A percentile compares a stretch with the other conserved stretches of the same genome.
These are phyloP conservation scores for Holothuria leucospilota DNA, from an alignment of 53 echinoderm and acorn worm genomes.

Conservation along the genomic window DNA sequence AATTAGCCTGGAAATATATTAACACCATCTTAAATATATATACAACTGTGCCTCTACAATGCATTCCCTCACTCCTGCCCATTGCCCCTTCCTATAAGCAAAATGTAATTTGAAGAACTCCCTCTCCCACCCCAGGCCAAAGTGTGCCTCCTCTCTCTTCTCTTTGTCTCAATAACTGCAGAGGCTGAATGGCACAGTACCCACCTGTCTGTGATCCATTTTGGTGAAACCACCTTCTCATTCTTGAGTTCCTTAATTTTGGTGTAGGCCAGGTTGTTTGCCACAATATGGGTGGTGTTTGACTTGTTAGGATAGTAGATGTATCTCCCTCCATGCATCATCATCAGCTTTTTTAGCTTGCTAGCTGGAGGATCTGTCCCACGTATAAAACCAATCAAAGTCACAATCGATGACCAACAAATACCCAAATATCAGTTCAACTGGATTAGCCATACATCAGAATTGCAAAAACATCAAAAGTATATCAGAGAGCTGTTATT, in stretches of 20 bases:
- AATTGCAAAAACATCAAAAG: no score
- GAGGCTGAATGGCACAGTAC: neutral
- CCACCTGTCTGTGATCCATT: slow-evolving; percentile 95
- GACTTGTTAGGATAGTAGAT: slow-evolving; percentile 84
- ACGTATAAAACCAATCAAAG: neutral
- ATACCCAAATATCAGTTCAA: no score
- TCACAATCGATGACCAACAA: neutral
- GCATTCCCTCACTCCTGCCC: neutral
- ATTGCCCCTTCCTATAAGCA: neutral
- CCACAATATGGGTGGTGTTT: slow-evolving; percentile 87
- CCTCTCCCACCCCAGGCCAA: no score
- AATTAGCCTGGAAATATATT: no score
- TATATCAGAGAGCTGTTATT: no score
- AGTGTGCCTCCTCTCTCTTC: no score
- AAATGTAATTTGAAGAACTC: no score
- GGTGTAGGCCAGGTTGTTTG: slow-evolving; percentile 86
- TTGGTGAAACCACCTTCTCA: slow-evolving; percentile 92
- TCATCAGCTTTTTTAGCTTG: slow-evolving; percentile 93
- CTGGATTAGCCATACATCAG: neutral
- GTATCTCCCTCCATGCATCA: slow-evolving; percentile 87
- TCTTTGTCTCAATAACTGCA: no score
- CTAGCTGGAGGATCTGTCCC: slow-evolving; percentile 87
- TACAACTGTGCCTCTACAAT: no score
- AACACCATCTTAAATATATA: no score
- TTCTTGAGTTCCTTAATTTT: slow-evolving; percentile 83